These are phyloP conservation scores for Oenanthe oenanthe DNA, from an alignment of 2,113 vertebrate genomes.

Conservation along the genomic window DNA sequence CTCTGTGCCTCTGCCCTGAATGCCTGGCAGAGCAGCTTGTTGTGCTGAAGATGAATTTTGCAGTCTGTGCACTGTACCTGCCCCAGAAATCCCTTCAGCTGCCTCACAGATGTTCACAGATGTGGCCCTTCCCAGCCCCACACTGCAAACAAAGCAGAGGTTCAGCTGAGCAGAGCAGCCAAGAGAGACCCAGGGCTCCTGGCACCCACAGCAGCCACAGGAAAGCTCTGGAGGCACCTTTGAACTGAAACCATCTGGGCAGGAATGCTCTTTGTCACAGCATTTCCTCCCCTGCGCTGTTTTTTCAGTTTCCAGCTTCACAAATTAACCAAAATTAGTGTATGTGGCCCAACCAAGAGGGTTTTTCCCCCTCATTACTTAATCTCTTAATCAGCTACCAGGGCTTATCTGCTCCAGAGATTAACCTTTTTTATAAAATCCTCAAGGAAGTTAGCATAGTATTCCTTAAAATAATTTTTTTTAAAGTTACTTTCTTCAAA, in stretches of 20 bases:
- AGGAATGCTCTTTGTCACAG: background rate
- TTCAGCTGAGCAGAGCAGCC: background rate
- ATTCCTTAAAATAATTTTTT: background rate
- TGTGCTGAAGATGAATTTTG: background rate
- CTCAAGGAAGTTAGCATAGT: background rate
- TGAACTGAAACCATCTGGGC: background rate
- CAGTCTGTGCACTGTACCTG: background rate
- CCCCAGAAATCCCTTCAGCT: background rate
- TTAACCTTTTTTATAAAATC: background rate
- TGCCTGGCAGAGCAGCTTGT: background rate
- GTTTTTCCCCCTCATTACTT: background rate
- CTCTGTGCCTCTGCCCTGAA: fast-evolving
- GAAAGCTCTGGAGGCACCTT: background rate
- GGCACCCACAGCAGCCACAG: background rate
- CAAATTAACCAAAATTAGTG: background rate
- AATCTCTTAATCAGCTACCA: background rate
- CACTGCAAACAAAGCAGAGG: background rate
- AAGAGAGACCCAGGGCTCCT: background rate
- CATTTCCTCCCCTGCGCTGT: background rate
- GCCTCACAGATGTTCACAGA: background rate
- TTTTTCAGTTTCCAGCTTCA: background rate
- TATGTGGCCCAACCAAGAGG: background rate
- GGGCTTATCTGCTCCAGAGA: background rate
- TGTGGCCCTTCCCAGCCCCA: background rate
- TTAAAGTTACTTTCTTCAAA: background rate